Conservation (phyloP, 2,888 invertebrate genomes). For the Folsomia manolachei region DNA sequence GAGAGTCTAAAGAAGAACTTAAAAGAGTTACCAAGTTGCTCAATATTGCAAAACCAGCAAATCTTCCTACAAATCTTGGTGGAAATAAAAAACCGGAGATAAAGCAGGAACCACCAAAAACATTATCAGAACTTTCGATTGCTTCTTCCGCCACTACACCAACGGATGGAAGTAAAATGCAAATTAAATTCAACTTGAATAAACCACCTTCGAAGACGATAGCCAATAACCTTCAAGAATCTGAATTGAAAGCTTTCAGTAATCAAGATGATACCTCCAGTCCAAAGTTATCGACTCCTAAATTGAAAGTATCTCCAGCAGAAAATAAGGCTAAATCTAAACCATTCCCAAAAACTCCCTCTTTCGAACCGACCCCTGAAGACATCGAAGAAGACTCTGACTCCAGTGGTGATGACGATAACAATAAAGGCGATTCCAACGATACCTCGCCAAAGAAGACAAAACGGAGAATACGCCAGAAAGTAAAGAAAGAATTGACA, state of each 20-base stretch:
- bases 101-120: background rate
- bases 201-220: background rate
- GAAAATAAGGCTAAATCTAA: background rate
- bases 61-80: constrained; percentile 52
- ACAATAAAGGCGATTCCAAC: background rate
- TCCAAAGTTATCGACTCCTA: background rate
- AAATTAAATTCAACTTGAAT: background rate
- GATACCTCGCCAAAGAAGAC: background rate
- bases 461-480: background rate
- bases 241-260: background rate
- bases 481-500: constrained; percentile 20
- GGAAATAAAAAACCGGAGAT: background rate
- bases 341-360: background rate
- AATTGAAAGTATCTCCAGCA: background rate
- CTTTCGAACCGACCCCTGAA: background rate
- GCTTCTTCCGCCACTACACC: background rate
- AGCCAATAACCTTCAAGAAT: background rate
- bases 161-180: background rate
- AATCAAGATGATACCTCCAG: background rate
- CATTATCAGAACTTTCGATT: background rate
- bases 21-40: constrained; percentile 67
- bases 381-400: background rate
- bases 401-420: constrained; percentile 2
- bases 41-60: constrained; percentile 61
- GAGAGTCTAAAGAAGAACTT: constrained; percentile 68